Evolutionary conservation across 2,888 invertebrate genomes (phyloP).

Genomic region (Ptilodon capucinus): DNA sequence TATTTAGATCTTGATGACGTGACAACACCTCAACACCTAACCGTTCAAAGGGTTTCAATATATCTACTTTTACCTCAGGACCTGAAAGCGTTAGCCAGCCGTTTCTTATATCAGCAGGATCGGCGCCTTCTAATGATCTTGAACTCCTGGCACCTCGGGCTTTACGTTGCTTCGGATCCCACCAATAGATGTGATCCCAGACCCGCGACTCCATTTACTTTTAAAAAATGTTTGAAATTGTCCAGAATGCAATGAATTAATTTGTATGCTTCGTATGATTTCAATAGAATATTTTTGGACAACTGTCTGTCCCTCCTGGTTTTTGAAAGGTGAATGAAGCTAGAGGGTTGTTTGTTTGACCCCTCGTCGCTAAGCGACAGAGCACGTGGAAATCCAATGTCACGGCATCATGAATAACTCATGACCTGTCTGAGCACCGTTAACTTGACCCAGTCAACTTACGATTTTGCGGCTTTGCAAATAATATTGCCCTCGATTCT

Average conservation of each 20-base stretch:
- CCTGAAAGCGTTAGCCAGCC: constrained; percentile 68
- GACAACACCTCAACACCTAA: too few species aligned
- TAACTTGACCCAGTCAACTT: constrained; percentile 57
- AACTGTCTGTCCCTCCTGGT: constrained; percentile 23
- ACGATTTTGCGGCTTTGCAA: not conserved
- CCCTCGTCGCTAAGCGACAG: constrained; percentile 55
- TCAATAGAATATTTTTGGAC: not conserved
- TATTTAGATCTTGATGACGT: too few species aligned
- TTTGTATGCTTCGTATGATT: too few species aligned
- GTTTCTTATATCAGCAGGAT: constrained; percentile 64
- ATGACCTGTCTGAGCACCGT: constrained; percentile 51
- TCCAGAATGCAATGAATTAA: too few species aligned
- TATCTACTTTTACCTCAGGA: constrained; percentile 49
- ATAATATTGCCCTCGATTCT: not conserved
- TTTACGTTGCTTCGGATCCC: constrained; percentile 68
- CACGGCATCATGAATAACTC: constrained; percentile 60
- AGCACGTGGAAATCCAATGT: constrained; percentile 67
- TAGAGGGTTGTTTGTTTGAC: constrained; percentile 57
- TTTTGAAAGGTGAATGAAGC: constrained; percentile 50
- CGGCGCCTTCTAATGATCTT: constrained; percentile 55
- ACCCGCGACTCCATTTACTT: constrained; percentile 51
- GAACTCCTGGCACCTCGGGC: constrained; percentile 48
- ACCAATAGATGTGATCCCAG: constrained; percentile 69
- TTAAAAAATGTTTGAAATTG: not conserved
- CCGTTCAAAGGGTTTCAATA: not conserved